A percentile compares a stretch with the other conserved stretches of the same genome.
phyloP scores from a whole-genome alignment of 2,888 invertebrate species.

The Cerceris rybyensis region DNA sequence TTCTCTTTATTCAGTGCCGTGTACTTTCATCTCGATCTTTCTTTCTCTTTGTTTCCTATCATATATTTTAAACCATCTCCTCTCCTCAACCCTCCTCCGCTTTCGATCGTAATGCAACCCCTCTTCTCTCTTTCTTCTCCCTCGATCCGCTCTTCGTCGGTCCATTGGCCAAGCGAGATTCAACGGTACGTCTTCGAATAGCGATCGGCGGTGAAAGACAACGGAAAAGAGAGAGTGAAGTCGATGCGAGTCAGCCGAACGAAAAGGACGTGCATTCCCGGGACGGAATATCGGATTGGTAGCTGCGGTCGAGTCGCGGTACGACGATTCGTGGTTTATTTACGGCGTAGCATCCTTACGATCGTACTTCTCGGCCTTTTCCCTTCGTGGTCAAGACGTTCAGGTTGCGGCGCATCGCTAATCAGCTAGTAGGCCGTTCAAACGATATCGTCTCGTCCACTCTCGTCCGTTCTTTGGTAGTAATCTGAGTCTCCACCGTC shows the following conservation, averaged over 20 bases:
- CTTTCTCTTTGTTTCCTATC: not conserved
- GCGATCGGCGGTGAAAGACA: conserved; percentile 49
- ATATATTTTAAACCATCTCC: conserved; percentile 10
- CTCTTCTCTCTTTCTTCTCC: conserved; percentile 16
- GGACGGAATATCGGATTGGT: conserved; percentile 35
- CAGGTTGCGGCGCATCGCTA: conserved; percentile 60
- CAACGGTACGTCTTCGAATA: conserved; percentile 53
- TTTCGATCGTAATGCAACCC: conserved; percentile 2
- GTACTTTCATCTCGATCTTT: not conserved
- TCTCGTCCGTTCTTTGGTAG: not conserved
- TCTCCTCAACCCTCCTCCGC: conserved; percentile 1
- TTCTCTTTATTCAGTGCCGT: not conserved
- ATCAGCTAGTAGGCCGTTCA: conserved; percentile 47
- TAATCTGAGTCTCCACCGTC: conserved; percentile 8
- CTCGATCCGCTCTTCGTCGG: conserved; percentile 33
- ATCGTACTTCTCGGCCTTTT: conserved; percentile 36
- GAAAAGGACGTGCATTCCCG: conserved; percentile 44
- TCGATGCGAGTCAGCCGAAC: conserved; percentile 13
- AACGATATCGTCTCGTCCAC: conserved; percentile 46
- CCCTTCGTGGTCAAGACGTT: conserved; percentile 42
- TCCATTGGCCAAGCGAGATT: conserved; percentile 55
- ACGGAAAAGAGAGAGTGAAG: conserved; percentile 32
- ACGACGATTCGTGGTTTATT: conserved; percentile 53
- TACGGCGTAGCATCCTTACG: conserved; percentile 49
- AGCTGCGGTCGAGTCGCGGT: conserved; percentile 18